Conservation (phyloP, 2,797 vertebrate species). For the Muraenolepis orangiensis region DNA sequence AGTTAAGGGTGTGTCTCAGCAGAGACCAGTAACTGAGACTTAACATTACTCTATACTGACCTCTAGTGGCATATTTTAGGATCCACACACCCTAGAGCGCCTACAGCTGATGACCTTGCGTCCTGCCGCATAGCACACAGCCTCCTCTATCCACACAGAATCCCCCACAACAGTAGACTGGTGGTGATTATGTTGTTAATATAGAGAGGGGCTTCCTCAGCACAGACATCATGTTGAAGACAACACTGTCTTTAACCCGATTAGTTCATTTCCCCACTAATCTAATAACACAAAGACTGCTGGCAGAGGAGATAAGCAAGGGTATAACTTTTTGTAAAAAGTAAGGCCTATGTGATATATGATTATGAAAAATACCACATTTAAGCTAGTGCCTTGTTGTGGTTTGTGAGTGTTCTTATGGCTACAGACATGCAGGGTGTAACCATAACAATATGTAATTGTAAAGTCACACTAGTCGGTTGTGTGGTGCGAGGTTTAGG, state of each 20-base stretch:
- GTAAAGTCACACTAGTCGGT: background rate
- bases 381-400: background rate
- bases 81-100: constrained; percentile 43
- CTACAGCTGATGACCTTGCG: constrained; percentile 11
- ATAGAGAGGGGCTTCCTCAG: constrained; percentile 16
- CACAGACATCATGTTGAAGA: constrained; percentile 23
- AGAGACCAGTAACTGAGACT: constrained; percentile 2
- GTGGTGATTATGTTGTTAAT: constrained; percentile 6
- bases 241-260: constrained; percentile 10
- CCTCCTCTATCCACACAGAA: constrained; percentile 3
- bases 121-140: constrained; percentile 35
- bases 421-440: background rate
- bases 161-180: constrained; percentile 3
- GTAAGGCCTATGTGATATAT: background rate
- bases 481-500: background rate
- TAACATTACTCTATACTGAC: constrained; percentile 43
- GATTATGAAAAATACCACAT: background rate
- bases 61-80: constrained; percentile 55
- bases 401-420: background rate
- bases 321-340: background rate
- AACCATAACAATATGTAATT: constrained; percentile 10
- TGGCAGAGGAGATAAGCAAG: background rate
- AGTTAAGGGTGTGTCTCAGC: constrained; percentile 54
- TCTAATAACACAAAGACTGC: background rate
- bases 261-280: constrained; percentile 30